A percentile compares a stretch with the other conserved stretches of the same genome.
These are phyloP conservation scores for Latrodectus elegans DNA, from an alignment of 2,888 invertebrate genomes.

Conservation along the genomic window DNA sequence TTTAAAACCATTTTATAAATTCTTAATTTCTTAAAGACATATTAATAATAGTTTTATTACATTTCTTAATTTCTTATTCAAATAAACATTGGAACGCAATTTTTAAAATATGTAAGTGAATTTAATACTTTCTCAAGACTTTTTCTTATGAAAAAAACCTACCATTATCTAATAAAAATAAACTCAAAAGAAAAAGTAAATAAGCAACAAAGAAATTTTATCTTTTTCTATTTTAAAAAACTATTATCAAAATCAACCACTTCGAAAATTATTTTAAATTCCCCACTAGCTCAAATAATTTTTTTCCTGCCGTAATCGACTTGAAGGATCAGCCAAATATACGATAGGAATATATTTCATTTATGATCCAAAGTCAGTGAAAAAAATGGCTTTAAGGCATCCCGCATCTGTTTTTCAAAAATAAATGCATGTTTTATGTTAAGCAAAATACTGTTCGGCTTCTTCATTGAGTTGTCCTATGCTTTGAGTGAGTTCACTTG, in stretches of 20 bases:
- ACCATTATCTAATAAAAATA: not conserved
- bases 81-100: too few relatives aligned
- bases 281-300: slow-evolving; percentile 7
- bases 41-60: too few relatives aligned
- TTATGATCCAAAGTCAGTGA: slow-evolving; percentile 44
- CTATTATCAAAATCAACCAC: slow-evolving; percentile 4
- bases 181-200: not conserved
- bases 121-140: too few relatives aligned
- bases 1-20: too few relatives aligned
- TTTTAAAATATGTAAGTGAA: too few relatives aligned
- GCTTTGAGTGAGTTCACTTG: slow-evolving; percentile 31
- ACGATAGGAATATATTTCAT: slow-evolving; percentile 50
- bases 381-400: slow-evolving; percentile 35
- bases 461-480: slow-evolving; percentile 51
- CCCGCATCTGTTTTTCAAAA: slow-evolving; percentile 37
- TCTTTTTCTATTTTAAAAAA: slow-evolving; percentile 4
- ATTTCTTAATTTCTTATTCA: too few relatives aligned
- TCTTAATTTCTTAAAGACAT: too few relatives aligned
- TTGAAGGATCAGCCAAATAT: slow-evolving; percentile 47
- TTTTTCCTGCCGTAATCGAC: slow-evolving; percentile 45
- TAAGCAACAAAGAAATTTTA: not conserved
- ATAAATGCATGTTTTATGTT: slow-evolving; percentile 69
- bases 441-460: slow-evolving; percentile 50
- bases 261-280: slow-evolving; percentile 60
- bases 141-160: too few relatives aligned